phyloP scores from a whole-genome alignment of 2,888 invertebrate genomes.

The Drosophila sordidapex region DNA sequence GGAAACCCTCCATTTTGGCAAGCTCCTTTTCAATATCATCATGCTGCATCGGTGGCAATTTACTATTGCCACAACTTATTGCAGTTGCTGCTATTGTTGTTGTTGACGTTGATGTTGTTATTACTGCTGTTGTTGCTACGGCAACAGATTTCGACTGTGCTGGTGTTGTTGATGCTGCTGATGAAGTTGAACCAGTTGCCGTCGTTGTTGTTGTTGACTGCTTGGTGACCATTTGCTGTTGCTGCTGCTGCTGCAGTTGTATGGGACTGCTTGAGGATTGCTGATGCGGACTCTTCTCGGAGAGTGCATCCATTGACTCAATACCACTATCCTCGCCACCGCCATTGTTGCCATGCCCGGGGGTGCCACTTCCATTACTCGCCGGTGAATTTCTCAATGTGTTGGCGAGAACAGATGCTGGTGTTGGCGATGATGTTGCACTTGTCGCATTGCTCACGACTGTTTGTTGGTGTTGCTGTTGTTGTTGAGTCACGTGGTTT shows the following conservation, averaged over 20 bases:
- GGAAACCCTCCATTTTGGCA: constrained; percentile 88
- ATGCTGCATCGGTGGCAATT: constrained; percentile 35
- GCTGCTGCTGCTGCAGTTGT: constrained; percentile 51
- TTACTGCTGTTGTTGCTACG: not conserved
- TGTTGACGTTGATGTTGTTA: constrained; percentile 16
- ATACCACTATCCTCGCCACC: constrained; percentile 95
- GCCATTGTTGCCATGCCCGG: constrained; percentile 79
- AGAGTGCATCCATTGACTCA: constrained; percentile 96
- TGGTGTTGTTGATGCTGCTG: constrained; percentile 25
- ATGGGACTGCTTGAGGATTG: constrained; percentile 88
- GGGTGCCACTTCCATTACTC: constrained; percentile 86
- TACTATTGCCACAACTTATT: constrained; percentile 30
- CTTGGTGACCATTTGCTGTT: constrained; percentile 29
- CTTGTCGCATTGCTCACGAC: constrained; percentile 13
- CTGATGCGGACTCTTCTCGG: constrained; percentile 95
- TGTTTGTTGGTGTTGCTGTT: constrained; percentile 13
- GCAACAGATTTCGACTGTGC: constrained; percentile 24
- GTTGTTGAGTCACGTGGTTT: constrained; percentile 33
- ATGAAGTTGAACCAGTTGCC: constrained; percentile 3
- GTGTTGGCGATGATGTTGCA: constrained; percentile 47
- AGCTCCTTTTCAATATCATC: constrained; percentile 88
- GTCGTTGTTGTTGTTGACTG: constrained; percentile 14
- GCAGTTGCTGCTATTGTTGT: constrained; percentile 23
- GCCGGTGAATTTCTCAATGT: constrained; percentile 84
- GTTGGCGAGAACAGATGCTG: constrained; percentile 56